A percentile compares a stretch with the other conserved stretches of the same genome.
Conservation (phyloP, 2,797 vertebrate species). For the Myotis myotis region DNA sequence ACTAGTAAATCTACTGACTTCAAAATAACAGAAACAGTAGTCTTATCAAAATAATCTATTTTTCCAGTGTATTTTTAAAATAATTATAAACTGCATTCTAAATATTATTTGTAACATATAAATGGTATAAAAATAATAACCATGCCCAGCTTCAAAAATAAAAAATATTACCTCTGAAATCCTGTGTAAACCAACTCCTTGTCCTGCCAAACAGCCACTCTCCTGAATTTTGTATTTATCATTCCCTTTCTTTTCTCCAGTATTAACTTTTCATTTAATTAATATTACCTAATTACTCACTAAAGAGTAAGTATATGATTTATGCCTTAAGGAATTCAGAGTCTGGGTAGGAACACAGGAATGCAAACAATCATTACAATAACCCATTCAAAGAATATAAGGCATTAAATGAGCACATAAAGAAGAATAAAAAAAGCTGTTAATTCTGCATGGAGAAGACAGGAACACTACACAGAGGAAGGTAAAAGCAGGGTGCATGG, state of each 20-base stretch:
- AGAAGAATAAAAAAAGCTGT: neutral
- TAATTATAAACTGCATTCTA: conserved; percentile 17
- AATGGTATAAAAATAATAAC: neutral
- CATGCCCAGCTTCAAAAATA: neutral
- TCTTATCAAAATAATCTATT: conserved; percentile 42
- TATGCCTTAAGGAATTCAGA: conserved; percentile 5
- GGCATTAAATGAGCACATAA: neutral
- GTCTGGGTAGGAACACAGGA: neutral
- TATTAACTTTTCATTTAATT: conserved; percentile 34
- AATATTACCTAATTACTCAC: conserved; percentile 12
- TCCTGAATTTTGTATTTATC: conserved; percentile 5
- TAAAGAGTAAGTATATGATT: neutral
- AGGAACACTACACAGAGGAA: conserved; percentile 28
- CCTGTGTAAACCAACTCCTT: neutral
- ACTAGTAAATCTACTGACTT: neutral
- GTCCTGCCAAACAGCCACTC: neutral
- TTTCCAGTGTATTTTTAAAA: conserved; percentile 27
- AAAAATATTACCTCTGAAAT: neutral
- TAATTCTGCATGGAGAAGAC: neutral
- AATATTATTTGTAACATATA: conserved; percentile 15
- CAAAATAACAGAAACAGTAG: conserved; percentile 27
- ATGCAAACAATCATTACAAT: neutral
- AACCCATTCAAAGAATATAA: conserved; percentile 6
- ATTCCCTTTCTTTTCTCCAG: conserved; percentile 30
- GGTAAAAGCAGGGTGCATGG: neutral